Base-by-base conservation (phyloP, 2,888 invertebrate species). In the Eupelmus urozonus region DNA sequence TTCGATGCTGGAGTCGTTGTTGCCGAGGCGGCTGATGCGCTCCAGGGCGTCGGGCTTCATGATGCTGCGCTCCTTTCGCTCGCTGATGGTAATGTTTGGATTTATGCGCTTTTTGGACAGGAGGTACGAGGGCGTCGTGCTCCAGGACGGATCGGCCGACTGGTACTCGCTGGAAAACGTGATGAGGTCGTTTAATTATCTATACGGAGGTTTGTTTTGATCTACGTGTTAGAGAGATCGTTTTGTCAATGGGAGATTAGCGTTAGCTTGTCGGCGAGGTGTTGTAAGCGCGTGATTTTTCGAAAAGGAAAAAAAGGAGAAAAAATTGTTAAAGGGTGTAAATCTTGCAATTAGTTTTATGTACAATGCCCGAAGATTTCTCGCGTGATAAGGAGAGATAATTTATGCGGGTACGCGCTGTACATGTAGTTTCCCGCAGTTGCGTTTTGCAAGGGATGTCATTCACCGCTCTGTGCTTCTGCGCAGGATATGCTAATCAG, bases 131-230 rank as follows among this genome's bases (percentile, higher is more conserved):
- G 76, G 76, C 11, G 76, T 59, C 9, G 45, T 29, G n/a, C 5
- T 42, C 74, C 70, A 75, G 53, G 60, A 25, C 7, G 69, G 69
- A 16, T 70, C 70, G 16, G 65, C 62, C 23, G 71, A 57, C 65
- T 69, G 63, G 42, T 78, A 75, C 49, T 65, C 70, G 23, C 78
- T 74, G 49, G 23, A 25, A 25, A 71, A n/a, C 53, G 63, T 69
- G 62, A 40, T 69, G n/a, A n/a, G n/a, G n/a, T 34, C 9, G 3
- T 34, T 34, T 34, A 5, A 34, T 34, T 34, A 9, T 34, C 3
- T 3, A 5, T 34, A 34, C 34, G 34, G 9, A 34, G n/a, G n/a
- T n/a, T n/a, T n/a, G n/a, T n/a, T n/a, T n/a, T n/a, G n/a, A n/a
- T n/a, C n/a, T n/a, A n/a, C n/a, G n/a, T n/a, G n/a, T n/a, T n/a